Base-by-base conservation (phyloP, 2,797 vertebrate genomes). In the Acipenser ruthenus region DNA sequence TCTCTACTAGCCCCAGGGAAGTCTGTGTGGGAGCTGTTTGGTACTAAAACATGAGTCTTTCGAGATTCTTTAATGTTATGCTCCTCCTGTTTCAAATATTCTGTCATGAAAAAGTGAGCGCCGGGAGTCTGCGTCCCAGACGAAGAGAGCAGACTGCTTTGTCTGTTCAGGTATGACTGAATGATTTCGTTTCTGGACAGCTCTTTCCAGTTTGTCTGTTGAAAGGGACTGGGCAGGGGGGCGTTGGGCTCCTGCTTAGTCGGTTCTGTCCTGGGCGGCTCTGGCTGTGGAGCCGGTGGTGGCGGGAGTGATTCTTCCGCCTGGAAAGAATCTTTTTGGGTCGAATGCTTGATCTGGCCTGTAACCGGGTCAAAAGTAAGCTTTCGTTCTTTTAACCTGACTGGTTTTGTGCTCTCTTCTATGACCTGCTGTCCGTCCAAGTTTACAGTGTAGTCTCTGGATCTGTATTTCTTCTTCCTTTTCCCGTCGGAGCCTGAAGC, bases 201-300 rank as follows among this genome's bases (percentile, higher is more conserved):
- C 74, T 96, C 94, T 79, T 95, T 95, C 92, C 94, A 95, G 88
- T 96, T 94, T 6, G 91, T 94, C 85, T 95, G 94, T 83, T 95
- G 93, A 74, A 95, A 93, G 60, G 92, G 89, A 82, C 88, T 93
- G 77, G 91, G 90, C 73, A 90, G 78, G 65, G 89, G 81, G 8
- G 86, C 78, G 65, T 85, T 82, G 75, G 89, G 81, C 76, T 88
- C 87, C 65, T 86, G 89, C 78, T 87, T 89, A 13, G 79, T 79
- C 23, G 69, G 82, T 74, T 91, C 90, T 71, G 89, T 86, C 79
- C 87, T 80, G 72, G 89, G 88, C 73, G 82, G 79, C 70, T 93
- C 91, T 50, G 81, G 79, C 9, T 55, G 53, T n/a, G 53, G n/a
- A 4, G n/a, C 53, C 7, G 66, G 60, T 60, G 50, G 69, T 63